These are phyloP conservation scores for Oreohelix idahoensis DNA, from an alignment of 1,140 invertebrate species.

Conservation along the genomic window DNA sequence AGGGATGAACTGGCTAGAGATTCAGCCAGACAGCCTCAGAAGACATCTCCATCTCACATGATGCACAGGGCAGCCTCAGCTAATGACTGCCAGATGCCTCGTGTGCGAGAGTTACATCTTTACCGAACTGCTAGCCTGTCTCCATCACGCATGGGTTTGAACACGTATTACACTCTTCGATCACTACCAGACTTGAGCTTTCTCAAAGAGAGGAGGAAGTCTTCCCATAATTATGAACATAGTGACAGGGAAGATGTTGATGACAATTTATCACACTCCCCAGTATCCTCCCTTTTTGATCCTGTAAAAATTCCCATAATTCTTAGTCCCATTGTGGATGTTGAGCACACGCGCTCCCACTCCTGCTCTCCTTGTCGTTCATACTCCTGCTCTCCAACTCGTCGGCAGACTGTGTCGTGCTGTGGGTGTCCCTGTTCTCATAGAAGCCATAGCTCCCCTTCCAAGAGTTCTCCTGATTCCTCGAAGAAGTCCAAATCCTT, in stretches of 20 bases:
- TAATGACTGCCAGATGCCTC: conserved; percentile 36
- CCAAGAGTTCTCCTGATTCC: not conserved
- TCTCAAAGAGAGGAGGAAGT: conserved; percentile 41
- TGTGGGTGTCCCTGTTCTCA: conserved; percentile 14
- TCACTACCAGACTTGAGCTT: conserved; percentile 67
- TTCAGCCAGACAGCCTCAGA: conserved; percentile 11
- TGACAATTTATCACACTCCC: not conserved
- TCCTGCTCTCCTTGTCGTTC: conserved; percentile 39
- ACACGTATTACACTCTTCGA: conserved; percentile 57
- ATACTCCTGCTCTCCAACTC: conserved; percentile 20
- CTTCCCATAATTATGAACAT: not conserved
- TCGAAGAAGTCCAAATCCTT: conserved; percentile 26
- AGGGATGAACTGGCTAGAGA: not conserved
- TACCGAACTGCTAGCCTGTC: conserved; percentile 44
- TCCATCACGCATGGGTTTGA: conserved; percentile 43
- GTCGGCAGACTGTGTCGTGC: not conserved
- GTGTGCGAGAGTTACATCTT: conserved; percentile 24
- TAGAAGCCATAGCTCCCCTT: conserved; percentile 32
- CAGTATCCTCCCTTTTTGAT: conserved; percentile 53
- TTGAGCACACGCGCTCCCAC: conserved; percentile 35
- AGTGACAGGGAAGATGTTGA: conserved; percentile 22
- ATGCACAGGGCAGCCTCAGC: conserved; percentile 40
- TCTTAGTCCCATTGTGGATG: conserved; percentile 46
- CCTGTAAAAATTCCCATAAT: conserved; percentile 55
- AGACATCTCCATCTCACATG: not conserved